Conservation (phyloP, 2,888 invertebrate species). For the Sinhomidia bicolor region DNA sequence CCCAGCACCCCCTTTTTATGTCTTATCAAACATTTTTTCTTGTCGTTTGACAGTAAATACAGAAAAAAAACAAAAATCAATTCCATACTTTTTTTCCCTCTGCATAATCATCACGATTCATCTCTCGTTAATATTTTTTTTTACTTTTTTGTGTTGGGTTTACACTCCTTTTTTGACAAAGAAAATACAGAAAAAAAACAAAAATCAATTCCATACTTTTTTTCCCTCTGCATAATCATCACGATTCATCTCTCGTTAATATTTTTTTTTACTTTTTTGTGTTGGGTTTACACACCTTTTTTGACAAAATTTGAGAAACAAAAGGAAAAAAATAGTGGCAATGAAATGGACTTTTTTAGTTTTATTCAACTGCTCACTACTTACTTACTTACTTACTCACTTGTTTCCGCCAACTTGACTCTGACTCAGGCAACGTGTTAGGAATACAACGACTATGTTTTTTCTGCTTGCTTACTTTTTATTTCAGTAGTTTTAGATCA, state of each 20-base stretch:
- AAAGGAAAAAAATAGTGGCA: not conserved
- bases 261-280: too few species aligned
- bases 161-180: not conserved
- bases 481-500: too few species aligned
- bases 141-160: too few species aligned
- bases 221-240: constrained; percentile 1
- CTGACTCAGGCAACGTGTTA: constrained; percentile 25
- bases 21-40: too few species aligned
- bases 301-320: not conserved
- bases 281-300: too few species aligned
- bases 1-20: too few species aligned
- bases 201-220: not conserved
- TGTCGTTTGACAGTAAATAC: too few species aligned
- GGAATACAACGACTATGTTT: constrained; percentile 7
- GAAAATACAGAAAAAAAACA: not conserved
- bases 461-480: too few species aligned
- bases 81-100: not conserved
- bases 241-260: not conserved
- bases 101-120: constrained; percentile 6
- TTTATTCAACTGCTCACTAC: too few species aligned
- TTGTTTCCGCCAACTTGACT: constrained; percentile 17
- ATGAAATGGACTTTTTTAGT: constrained; percentile 10
- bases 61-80: not conserved
- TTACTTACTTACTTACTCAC: not conserved
- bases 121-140: too few species aligned